Evolutionary conservation across 2,113 vertebrate genomes (phyloP), one percentile per base, ranked within the genome.

Genomic region (Poeciliopsis prolifica): DNA sequence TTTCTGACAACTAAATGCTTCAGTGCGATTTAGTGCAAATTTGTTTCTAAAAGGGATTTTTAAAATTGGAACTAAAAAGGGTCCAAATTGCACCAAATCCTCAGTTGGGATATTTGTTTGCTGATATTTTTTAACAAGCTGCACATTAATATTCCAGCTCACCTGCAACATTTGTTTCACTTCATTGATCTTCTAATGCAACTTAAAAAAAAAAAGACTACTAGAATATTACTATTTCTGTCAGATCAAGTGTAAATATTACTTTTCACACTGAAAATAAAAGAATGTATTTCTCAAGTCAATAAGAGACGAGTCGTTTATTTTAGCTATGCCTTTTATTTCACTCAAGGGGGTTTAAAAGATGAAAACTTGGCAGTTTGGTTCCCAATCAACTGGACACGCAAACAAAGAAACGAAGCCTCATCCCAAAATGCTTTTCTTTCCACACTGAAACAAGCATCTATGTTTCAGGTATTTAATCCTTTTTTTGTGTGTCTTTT

Each of bases 311-410:
- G 78, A 83, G 87, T 93, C 74, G 79, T 93, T 92, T 89, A 84
- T 83, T 93, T 89, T 87, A 93, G 90, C 85, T 84, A 86, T 93
- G 89, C 90, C 86, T 93, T 92, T 93, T 88, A 88, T 93, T 93
- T 93, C 80, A 90, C 83, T 86, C 48, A 15, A 88, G 88, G 86
- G 78, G 75, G 85, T 86, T 86, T 84, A 85, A 92, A 81, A 84
- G 87, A 87, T 86, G 80, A 92, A 86, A 88, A 87, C 81, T 86
- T 88, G 90, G 83, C 87, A 90, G 86, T 89, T 88, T 65, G 82
- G 81, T 86, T 89, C 86, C 44, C 80, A 87, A 86, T 91, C 91
- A 92, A 91, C 78, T 82, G 87, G 86, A 91, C 85, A 79, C 87
- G 75, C 85, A 85, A 91, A 90, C 72, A 71, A 75, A 74, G 72